These are phyloP conservation scores for Perccottus glenii DNA, from an alignment of 2,113 vertebrate genomes.

Conservation along the genomic window DNA sequence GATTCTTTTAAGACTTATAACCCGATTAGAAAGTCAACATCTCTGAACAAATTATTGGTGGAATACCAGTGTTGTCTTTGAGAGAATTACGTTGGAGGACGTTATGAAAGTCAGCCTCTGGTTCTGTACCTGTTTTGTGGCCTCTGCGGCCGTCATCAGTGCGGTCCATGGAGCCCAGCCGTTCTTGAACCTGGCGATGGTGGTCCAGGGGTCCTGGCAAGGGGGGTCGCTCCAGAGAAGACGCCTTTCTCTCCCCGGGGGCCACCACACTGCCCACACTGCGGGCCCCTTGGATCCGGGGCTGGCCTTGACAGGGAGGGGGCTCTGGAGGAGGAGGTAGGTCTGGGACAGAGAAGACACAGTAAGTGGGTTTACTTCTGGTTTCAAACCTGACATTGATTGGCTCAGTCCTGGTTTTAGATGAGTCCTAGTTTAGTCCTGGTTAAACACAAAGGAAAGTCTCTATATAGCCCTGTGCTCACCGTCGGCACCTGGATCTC, in stretches of 20 bases:
- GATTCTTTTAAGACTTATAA: too few species aligned
- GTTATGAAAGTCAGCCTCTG: neutral
- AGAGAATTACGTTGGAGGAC: too few species aligned
- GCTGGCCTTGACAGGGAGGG: slow-evolving; percentile 90
- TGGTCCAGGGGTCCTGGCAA: slow-evolving; percentile 82
- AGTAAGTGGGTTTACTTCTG: slow-evolving; percentile 2
- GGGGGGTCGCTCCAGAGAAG: slow-evolving; percentile 92
- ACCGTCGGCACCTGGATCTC: slow-evolving; percentile 92
- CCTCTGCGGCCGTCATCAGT: slow-evolving; percentile 87
- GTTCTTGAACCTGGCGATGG: slow-evolving; percentile 91
- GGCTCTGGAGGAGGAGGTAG: slow-evolving; percentile 98
- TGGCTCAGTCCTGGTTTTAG: too few species aligned
- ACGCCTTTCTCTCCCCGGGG: slow-evolving; percentile 88
- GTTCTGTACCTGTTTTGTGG: slow-evolving; percentile 85
- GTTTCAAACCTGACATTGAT: neutral
- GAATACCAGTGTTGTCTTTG: too few species aligned
- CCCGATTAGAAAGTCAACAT: too few species aligned
- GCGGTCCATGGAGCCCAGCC: slow-evolving; percentile 89
- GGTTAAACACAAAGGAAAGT: neutral
- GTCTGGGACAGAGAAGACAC: slow-evolving; percentile 75
- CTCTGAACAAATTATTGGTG: too few species aligned
- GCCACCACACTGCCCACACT: slow-evolving; percentile 77
- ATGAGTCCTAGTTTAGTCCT: too few species aligned
- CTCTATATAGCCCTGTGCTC: slow-evolving; percentile 54
- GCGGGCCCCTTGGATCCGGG: slow-evolving; percentile 85